A percentile compares a stretch with the other conserved stretches of the same genome.
These are phyloP conservation scores for Plectropomus leopardus DNA, from an alignment of 2,113 vertebrate species.

Conservation along the genomic window DNA sequence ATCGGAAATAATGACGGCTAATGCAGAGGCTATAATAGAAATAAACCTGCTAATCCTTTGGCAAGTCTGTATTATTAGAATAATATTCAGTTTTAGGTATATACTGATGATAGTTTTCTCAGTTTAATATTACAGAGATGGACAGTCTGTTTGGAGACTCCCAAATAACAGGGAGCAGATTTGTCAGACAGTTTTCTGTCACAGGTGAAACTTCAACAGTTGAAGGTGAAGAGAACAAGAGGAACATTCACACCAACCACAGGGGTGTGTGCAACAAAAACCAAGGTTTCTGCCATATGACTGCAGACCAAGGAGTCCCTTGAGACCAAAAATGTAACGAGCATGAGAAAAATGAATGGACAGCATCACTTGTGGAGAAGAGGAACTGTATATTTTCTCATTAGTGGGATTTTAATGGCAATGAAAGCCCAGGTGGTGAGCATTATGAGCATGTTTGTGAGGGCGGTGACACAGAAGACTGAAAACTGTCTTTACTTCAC, in stretches of 20 bases:
- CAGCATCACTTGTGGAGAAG: neutral
- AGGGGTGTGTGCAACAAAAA: neutral
- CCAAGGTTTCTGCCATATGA: no score
- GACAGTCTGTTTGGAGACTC: no score
- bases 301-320: no score
- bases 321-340: no score
- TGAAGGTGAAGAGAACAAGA: neutral
- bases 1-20: no score
- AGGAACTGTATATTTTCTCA: neutral
- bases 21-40: no score
- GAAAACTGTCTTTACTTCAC: neutral
- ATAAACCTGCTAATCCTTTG: no score
- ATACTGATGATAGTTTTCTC: neutral
- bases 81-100: neutral
- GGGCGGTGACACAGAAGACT: neutral
- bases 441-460: neutral
- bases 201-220: neutral
- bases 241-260: neutral
- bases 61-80: no score
- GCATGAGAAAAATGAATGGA: neutral
- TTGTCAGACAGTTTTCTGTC: neutral
- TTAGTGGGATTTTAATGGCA: conserved; percentile 1
- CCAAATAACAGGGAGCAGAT: neutral
- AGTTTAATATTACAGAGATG: neutral
- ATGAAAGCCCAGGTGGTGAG: neutral